Conservation (phyloP, 1,140 invertebrate genomes). For the Macrostomum lignano region DNA sequence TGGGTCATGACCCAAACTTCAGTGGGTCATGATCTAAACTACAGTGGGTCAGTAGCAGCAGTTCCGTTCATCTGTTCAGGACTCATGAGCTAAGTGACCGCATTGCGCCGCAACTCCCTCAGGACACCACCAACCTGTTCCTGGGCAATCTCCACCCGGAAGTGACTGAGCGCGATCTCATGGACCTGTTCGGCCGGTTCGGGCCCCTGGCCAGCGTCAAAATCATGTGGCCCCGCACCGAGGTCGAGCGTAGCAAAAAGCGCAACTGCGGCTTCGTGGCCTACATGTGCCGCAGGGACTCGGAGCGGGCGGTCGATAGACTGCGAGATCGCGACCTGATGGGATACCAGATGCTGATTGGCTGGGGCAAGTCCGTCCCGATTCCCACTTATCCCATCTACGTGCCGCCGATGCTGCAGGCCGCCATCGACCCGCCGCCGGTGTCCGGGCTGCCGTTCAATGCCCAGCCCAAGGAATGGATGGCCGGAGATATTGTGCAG, state of each 20-base stretch:
- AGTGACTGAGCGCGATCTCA: conserved; percentile 72
- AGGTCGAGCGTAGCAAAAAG: conserved; percentile 72
- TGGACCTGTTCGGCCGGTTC: conserved; percentile 86
- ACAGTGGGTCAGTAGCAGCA: too few species aligned
- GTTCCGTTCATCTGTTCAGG: too few species aligned
- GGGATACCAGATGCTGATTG: conserved; percentile 80
- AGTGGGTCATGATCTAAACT: too few species aligned
- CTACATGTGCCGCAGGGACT: conserved; percentile 87
- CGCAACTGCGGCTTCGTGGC: conserved; percentile 95
- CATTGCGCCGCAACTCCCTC: too few species aligned
- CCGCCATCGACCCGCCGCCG: conserved; percentile 62
- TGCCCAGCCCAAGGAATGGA: conserved; percentile 44
- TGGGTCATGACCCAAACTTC: too few species aligned
- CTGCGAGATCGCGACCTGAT: conserved; percentile 64
- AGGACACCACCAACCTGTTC: conserved; percentile 94
- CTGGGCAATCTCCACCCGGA: conserved; percentile 84
- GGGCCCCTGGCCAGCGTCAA: conserved; percentile 91
- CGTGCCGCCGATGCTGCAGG: conserved; percentile 62
- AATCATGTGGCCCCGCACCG: conserved; percentile 97
- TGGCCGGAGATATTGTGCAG: too few species aligned
- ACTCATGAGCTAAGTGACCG: too few species aligned
- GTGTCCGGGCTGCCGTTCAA: conserved; percentile 87
- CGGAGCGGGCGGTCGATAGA: conserved; percentile 58
- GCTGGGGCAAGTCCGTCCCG: conserved; percentile 75
- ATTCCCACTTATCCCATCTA: conserved; percentile 80